These are phyloP conservation scores for Aphelenchoides avenae DNA, from an alignment of 1,140 invertebrate genomes.

Conservation along the genomic window DNA sequence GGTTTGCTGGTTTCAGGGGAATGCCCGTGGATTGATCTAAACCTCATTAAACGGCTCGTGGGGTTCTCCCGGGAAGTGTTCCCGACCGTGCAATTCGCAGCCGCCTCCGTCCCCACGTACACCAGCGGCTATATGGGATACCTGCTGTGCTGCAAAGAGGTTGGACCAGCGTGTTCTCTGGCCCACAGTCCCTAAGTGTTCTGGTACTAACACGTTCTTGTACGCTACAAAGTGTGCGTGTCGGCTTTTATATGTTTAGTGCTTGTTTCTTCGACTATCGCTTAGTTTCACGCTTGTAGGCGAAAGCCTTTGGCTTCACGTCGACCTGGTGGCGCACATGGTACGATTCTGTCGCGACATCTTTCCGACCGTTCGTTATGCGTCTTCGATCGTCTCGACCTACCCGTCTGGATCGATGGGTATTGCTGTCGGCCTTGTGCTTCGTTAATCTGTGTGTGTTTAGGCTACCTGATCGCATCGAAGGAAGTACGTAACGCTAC, in stretches of 20 bases:
- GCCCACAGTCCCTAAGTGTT: too few relatives aligned
- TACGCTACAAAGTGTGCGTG: too few relatives aligned
- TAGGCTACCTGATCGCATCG: constrained; percentile 69
- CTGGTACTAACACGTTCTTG: too few relatives aligned
- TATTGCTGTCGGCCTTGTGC: too few relatives aligned
- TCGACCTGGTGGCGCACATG: constrained; percentile 73
- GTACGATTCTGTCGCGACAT: constrained; percentile 70
- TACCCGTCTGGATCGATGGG: constrained; percentile 94
- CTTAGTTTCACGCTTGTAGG: constrained; percentile 62
- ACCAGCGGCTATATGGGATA: constrained; percentile 85
- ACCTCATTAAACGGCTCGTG: constrained; percentile 73
- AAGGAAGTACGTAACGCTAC: constrained; percentile 23
- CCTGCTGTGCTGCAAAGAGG: constrained; percentile 20
- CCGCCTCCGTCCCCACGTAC: constrained; percentile 83
- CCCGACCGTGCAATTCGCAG: constrained; percentile 72
- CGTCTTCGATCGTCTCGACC: constrained; percentile 77
- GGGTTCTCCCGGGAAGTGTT: constrained; percentile 73
- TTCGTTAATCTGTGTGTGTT: too few relatives aligned
- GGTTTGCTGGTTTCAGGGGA: constrained; percentile 69
- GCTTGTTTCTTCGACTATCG: constrained; percentile 9
- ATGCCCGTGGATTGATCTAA: constrained; percentile 78
- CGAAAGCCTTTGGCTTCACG: constrained; percentile 82
- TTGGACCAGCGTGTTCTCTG: too few relatives aligned
- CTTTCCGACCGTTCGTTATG: constrained; percentile 76
- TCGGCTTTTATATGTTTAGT: too few relatives aligned